Percentiles rank a stretch among this genome's conserved stretches.
phyloP scores from a whole-genome alignment of 2,888 invertebrate genomes.

The Luperina testacea region DNA sequence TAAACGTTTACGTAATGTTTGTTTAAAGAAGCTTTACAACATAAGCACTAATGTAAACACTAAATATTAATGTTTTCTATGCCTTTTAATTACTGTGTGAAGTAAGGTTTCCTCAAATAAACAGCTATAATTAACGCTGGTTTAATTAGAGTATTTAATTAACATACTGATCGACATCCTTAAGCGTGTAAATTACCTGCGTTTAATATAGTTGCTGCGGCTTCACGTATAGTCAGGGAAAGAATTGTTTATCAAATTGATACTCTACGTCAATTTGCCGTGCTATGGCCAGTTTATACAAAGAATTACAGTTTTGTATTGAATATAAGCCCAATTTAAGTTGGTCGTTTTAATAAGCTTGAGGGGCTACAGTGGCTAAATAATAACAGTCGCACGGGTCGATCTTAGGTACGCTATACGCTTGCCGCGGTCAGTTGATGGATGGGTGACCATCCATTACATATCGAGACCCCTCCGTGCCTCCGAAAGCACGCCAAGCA shows the following conservation, averaged over 20 bases:
- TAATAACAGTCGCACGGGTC: too few species aligned
- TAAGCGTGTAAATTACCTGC: slow-evolving; percentile 16
- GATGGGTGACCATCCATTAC: too few species aligned
- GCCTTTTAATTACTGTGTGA: slow-evolving; percentile 5
- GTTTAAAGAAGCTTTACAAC: background rate
- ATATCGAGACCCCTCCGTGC: too few species aligned
- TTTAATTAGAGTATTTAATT: slow-evolving; percentile 39
- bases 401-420: too few species aligned
- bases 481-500: too few species aligned
- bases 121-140: slow-evolving; percentile 22
- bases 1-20: background rate
- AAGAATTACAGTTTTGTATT: too few species aligned
- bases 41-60: background rate
- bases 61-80: background rate
- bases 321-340: too few species aligned
- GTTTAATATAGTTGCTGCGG: background rate
- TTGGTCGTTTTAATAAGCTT: too few species aligned
- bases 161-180: slow-evolving; percentile 38
- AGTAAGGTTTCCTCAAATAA: slow-evolving; percentile 3
- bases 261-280: background rate
- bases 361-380: too few species aligned
- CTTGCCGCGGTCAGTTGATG: too few species aligned
- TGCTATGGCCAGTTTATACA: background rate
- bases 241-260: background rate
- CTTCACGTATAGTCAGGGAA: background rate